phyloP scores from a whole-genome alignment of 2,888 invertebrate genomes.

The Eudemis profundana region DNA sequence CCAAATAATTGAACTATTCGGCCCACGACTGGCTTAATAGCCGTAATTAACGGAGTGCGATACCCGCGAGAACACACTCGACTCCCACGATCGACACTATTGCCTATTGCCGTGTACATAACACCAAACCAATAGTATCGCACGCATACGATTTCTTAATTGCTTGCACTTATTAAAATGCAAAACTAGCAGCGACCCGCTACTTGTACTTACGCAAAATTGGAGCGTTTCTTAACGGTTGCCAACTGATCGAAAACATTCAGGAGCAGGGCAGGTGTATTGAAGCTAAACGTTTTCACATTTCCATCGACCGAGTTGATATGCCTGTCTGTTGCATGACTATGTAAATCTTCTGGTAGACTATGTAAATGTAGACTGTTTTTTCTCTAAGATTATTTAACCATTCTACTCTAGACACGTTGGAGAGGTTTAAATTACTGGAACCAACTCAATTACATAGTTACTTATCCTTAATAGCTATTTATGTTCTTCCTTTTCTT shows the following conservation, averaged over 20 bases:
- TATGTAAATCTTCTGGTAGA: neutral
- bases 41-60: constrained; percentile 34
- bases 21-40: constrained; percentile 39
- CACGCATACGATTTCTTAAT: constrained; percentile 47
- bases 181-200: constrained; percentile 42
- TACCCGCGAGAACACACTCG: constrained; percentile 26
- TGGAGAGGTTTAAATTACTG: no score
- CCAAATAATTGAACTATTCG: constrained; percentile 38
- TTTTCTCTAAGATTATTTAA: neutral
- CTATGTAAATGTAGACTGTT: no score
- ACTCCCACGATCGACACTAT: constrained; percentile 46
- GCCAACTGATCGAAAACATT: constrained; percentile 34
- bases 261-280: constrained; percentile 37
- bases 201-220: constrained; percentile 45
- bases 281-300: constrained; percentile 28
- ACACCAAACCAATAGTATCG: constrained; percentile 39
- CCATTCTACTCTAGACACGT: no score
- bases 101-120: constrained; percentile 24
- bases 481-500: no score
- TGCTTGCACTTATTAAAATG: constrained; percentile 47
- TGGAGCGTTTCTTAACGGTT: constrained; percentile 38
- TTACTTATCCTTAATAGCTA: no score
- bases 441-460: no score
- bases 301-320: neutral
- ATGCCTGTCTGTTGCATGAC: neutral